A percentile compares a stretch with the other conserved stretches of the same genome.
Conservation (phyloP, 2,888 invertebrate species). For the Artemia sinica region DNA sequence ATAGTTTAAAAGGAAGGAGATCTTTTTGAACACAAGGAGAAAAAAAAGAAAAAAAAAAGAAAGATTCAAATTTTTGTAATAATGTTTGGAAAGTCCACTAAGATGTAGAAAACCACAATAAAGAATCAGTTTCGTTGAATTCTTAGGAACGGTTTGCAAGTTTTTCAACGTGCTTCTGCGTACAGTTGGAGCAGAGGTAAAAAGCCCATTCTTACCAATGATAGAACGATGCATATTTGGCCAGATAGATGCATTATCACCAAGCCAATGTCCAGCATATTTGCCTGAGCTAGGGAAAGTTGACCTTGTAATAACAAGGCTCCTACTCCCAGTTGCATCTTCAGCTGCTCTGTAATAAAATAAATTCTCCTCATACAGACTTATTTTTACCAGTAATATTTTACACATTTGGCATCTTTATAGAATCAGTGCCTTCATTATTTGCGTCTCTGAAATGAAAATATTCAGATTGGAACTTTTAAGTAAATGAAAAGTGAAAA, state of each 20-base stretch:
- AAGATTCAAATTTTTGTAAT: too few species aligned
- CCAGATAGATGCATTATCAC: conserved; percentile 33
- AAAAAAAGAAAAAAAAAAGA: too few species aligned
- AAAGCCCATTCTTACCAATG: conserved; percentile 26
- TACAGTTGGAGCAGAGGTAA: too few species aligned
- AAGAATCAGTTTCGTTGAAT: too few species aligned
- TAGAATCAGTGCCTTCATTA: neutral
- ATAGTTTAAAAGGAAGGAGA: too few species aligned
- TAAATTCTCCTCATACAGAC: too few species aligned
- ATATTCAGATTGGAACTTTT: neutral
- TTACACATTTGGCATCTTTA: neutral
- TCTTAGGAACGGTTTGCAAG: too few species aligned
- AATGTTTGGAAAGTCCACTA: too few species aligned
- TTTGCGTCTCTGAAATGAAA: conserved; percentile 15
- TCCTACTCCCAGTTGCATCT: conserved; percentile 23
- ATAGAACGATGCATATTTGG: conserved; percentile 29
- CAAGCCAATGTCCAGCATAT: conserved; percentile 33
- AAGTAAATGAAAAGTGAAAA: neutral
- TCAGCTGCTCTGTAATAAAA: conserved; percentile 16
- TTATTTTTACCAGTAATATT: too few species aligned
- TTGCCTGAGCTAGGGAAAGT: conserved; percentile 32
- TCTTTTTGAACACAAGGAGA: too few species aligned
- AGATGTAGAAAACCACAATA: too few species aligned
- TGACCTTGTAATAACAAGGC: conserved; percentile 29
- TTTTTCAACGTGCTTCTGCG: too few species aligned